Evolutionary conservation across 2,888 invertebrate genomes (phyloP).

Genomic region (Lithosia quadra): DNA sequence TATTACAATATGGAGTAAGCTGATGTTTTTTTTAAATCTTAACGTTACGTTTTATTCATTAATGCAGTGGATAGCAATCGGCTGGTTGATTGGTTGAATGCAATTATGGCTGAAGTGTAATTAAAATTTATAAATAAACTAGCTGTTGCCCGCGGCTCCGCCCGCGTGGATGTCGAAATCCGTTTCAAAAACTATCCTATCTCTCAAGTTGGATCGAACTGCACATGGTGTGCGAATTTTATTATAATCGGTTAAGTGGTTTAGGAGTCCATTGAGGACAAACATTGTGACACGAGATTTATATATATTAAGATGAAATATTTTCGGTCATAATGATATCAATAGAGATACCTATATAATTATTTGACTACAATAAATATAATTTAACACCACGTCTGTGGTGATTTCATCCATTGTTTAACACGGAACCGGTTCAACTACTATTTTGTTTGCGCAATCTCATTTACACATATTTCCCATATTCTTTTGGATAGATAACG

Average conservation of each 20-base stretch:
- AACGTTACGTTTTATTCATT: background rate
- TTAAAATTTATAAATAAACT: background rate
- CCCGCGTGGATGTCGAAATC: too few relatives aligned
- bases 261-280: too few relatives aligned
- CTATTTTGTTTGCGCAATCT: slow-evolving; percentile 4
- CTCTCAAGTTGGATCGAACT: too few relatives aligned
- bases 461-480: slow-evolving; percentile 4
- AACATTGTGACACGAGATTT: too few relatives aligned
- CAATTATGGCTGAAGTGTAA: background rate
- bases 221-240: too few relatives aligned
- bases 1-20: too few relatives aligned
- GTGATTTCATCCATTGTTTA: slow-evolving; percentile 4
- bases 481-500: slow-evolving; percentile 4
- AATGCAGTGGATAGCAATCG: background rate
- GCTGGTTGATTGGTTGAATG: background rate
- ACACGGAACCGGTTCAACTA: background rate
- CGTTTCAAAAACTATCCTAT: too few relatives aligned
- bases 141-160: too few relatives aligned
- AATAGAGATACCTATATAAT: background rate
- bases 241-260: too few relatives aligned
- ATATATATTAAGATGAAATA: too few relatives aligned
- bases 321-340: background rate
- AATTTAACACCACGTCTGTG: background rate
- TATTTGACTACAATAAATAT: slow-evolving; percentile 4
- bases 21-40: background rate